phyloP scores from a whole-genome alignment of 92 coral and sea anemone species.

The Phymanthus crucifer region DNA sequence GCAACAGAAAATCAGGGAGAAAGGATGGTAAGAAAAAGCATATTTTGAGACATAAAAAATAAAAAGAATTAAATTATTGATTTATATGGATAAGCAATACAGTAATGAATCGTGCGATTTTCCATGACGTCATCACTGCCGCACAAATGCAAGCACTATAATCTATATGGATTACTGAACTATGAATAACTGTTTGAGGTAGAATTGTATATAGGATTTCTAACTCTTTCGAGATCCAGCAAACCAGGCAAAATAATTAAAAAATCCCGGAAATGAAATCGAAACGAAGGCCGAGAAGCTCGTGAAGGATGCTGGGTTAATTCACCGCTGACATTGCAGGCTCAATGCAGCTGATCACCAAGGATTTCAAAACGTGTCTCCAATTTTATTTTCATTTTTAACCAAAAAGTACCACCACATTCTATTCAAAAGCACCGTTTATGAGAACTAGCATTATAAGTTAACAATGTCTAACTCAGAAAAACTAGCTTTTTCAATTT shows the following conservation, averaged over 20 bases:
- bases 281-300: not conserved
- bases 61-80: not conserved
- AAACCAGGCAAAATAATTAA: no score
- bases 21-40: not conserved
- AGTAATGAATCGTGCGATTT: no score
- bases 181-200: no score
- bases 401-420: not conserved
- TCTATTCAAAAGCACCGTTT: not conserved
- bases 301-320: not conserved
- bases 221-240: no score
- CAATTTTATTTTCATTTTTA: not conserved
- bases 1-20: not conserved
- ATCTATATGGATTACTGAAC: no score
- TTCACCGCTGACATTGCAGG: not conserved
- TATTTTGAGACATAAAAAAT: no score
- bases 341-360: not conserved
- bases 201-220: no score
- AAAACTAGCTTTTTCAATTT: slow-evolving; percentile 75
- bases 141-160: no score
- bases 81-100: no score
- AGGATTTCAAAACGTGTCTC: not conserved
- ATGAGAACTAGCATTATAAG: not conserved
- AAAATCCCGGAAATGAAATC: not conserved
- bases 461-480: slow-evolving; percentile 75
- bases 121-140: no score